Base-by-base conservation (phyloP, 2,113 vertebrate genomes). In the Ictalurus furcatus region DNA sequence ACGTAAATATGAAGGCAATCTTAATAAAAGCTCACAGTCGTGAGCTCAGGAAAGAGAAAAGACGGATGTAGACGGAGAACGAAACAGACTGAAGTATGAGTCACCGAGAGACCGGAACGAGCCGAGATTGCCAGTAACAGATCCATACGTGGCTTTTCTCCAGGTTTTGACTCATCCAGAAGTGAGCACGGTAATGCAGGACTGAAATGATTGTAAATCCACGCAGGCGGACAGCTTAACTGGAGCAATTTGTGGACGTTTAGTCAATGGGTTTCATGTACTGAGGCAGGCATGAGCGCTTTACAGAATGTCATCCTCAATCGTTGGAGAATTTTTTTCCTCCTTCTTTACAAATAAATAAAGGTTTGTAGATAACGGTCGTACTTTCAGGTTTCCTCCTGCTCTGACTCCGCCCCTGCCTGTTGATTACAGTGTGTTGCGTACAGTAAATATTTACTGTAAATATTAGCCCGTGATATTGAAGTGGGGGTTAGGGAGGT, bases 41-140 rank as follows among this genome's bases (percentile, higher is more conserved):
- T 28, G 14, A 56, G 30, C 52, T 80, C 28, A 25, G 30, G 21
- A 25, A 83, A 83, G 56, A 79, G 48, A 54, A 34, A 21, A 21
- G n/a, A 34, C 34, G 40, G 79, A 58, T 58, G 54, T 0, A 40
- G 81, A 83, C 11, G 56, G 80, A n/a, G 23, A 82, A 59, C 0
- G n/a, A 59, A 82, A 19, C 80, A 37, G 80, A 83, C 28, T 37
- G 23, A 58, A 56, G 69, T 56, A 58, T 86, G 85, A 86, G 48
- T 86, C 85, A 86, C n/a, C 59, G 69, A 58, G 85, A 74, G 85
- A 59, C 67, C 28, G 85, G 85, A 86, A 86, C 25, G 48, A 86
- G 65, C 52, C 17, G 48, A 86, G 28, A 58, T 25, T 74, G 67
- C 85, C 67, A 25, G 85, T 34, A 86, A 86, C 67, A 37, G 85